Base-by-base conservation (phyloP, 2,888 invertebrate genomes). In the Polydrusus tereticollis region DNA sequence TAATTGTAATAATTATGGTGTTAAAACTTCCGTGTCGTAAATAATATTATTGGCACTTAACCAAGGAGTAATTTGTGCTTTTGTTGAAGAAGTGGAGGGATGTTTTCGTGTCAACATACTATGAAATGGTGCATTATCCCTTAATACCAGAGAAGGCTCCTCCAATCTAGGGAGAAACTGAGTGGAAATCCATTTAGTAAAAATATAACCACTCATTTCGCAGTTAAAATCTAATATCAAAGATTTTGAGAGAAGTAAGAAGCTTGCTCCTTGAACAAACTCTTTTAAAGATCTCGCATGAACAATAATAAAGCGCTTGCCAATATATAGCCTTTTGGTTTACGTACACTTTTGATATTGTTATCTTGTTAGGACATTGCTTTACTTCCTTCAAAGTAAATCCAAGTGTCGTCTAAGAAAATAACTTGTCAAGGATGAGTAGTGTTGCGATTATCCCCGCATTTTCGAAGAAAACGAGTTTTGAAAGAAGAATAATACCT, bases 71-170 rank as follows among this genome's bases (percentile, higher is more conserved):
- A 57, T 58, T 57, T 16, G 16, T 21, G 43, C 21, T 47, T 66
- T 65, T 45, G 16, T 57, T 21, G 38, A 66, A 57, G 52, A 20
- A 21, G 20, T 50, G 12, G 10, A 60, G 2, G 52, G 60, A 16
- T 33, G 16, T 60, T 60, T 47, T 12, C 23, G 12, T 38, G 23
- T 6, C n/a, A 60, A 18, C 58, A 58, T 33, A 21, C 47, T 68
- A 14, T 58, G 59, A 14, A 64, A 69, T n/a, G 72, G 50, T 8
- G 72, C 72, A 63, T 62, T 72, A 16, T 72, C 68, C 47, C 68
- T 12, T 29, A 62, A 36, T 45, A 63, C 57, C 43, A 72, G 7
- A 20, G 33, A 57, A 1, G 45, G 60, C 12, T 62, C 23, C 2
- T 18, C 12, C 14, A 73, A 52, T 38, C 43, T 66, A 21, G 36